phyloP scores from a whole-genome alignment of 2,797 vertebrate species.

The Prunella strophiata region DNA sequence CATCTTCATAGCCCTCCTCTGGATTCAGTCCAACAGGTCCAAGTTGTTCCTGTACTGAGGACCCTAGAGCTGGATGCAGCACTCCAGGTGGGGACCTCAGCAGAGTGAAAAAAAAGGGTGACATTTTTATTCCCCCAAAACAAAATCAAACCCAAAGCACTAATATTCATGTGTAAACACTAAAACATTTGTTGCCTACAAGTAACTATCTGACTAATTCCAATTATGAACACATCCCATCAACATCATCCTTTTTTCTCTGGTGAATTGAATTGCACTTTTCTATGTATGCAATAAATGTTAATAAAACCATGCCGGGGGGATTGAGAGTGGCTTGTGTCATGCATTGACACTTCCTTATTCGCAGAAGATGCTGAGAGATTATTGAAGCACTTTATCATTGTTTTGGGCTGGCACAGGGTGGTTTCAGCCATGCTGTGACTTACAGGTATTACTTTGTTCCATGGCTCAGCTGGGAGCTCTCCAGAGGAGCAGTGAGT shows the following conservation, averaged over 20 bases:
- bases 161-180: neutral
- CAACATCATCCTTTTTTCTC: neutral
- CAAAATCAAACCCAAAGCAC: neutral
- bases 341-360: neutral
- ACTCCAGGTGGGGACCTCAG: neutral
- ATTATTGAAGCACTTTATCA: neutral
- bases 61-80: neutral
- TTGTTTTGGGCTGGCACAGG: neutral
- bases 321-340: neutral
- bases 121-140: neutral
- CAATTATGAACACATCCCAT: neutral
- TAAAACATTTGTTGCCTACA: neutral
- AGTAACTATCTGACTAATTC: neutral
- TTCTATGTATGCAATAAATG: neutral
- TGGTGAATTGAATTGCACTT: neutral
- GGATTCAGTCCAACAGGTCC: neutral
- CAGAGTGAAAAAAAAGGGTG: neutral
- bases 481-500: neutral
- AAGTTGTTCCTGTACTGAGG: neutral
- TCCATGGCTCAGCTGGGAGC: rapidly evolving
- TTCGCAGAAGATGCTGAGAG: neutral
- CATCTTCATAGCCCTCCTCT: neutral
- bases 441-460: neutral
- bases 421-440: neutral
- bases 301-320: neutral